phyloP scores from a whole-genome alignment of 2,113 vertebrate species.

The Anguilla rostrata region DNA sequence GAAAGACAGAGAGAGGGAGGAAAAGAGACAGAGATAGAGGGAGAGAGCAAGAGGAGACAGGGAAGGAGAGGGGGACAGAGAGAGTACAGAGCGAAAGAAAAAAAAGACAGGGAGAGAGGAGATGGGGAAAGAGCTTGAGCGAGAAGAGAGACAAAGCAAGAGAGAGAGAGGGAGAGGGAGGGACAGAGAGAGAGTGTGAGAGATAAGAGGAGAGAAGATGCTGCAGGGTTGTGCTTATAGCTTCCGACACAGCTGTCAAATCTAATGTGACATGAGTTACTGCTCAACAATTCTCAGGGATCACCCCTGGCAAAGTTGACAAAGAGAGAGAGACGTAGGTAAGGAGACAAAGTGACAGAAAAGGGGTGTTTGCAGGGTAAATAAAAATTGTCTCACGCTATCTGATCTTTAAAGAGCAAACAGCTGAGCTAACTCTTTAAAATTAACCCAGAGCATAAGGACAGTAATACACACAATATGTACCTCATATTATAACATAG shows the following conservation, averaged over 20 bases:
- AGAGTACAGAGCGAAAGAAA: no score
- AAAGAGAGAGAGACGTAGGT: background rate
- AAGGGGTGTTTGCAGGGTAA: background rate
- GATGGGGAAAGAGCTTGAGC: background rate
- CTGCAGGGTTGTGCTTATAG: conserved; percentile 20
- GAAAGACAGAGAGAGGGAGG: background rate
- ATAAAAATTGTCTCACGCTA: background rate
- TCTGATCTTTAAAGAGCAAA: background rate
- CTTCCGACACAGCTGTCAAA: conserved; percentile 49
- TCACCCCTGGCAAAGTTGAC: conserved; percentile 23
- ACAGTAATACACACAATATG: no score
- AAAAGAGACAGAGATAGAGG: no score
- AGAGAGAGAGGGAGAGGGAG: background rate
- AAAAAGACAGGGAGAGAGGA: no score
- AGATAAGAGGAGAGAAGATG: background rate
- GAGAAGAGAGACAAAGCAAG: background rate
- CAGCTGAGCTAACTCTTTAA: no score
- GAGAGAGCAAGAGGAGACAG: no score
- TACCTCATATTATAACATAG: no score
- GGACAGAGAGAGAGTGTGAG: background rate
- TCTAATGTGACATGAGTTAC: conserved; percentile 48
- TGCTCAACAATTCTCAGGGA: conserved; percentile 42
- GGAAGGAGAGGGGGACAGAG: no score
- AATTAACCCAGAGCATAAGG: no score
- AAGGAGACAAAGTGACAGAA: background rate